Evolutionary conservation across 2,888 invertebrate genomes (phyloP), one percentile per base, ranked within the genome.

Genomic region (Eristalis pertinax): DNA sequence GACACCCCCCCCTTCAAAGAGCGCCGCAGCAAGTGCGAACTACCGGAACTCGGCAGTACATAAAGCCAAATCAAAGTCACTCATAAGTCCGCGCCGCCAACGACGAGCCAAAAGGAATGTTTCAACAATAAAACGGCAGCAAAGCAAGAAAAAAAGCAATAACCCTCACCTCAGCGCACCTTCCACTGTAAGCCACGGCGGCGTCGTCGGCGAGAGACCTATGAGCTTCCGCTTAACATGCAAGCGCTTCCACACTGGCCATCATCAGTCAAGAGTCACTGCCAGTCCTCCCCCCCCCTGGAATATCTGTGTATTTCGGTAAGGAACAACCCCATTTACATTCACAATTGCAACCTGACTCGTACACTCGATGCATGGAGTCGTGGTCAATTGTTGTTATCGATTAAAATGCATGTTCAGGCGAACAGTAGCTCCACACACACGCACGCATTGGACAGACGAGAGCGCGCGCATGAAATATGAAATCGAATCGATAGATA

Each of bases 401-500:
- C 86, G 82, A 86, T 86, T 86, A 75, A 86, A 86, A 86, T 83
- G 86, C 86, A 83, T 86, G 83, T 83, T 82, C 86, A 70, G 56
- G 50, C 24, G 26, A 32, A 26, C 22, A 35, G 41, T 56, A 41
- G 24, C n/a, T 10, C n/a, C 56, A 4, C 19, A 15, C 38, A 19
- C 4, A 8, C 22, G 1, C 24, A 35, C 15, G 19, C 2, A n/a
- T n/a, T n/a, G n/a, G n/a, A 58, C 7, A 38, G 32, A 24, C 32
- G 68, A 38, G 5, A 64, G 64, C 79, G 74, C 50, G 78, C 77
- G 70, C 74, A 83, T 83, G 86, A 75, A 86, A 79, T 79, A 83
- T 78, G 86, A 86, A 86, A 86, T 78, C 83, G 83, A 86, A 83
- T 86, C 86, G 78, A 82, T 86, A 78, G 82, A 65, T 11, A 5